Evolutionary conservation across 92 coral and sea anemone genomes (phyloP).

Genomic region (Plumapathes pennacea): DNA sequence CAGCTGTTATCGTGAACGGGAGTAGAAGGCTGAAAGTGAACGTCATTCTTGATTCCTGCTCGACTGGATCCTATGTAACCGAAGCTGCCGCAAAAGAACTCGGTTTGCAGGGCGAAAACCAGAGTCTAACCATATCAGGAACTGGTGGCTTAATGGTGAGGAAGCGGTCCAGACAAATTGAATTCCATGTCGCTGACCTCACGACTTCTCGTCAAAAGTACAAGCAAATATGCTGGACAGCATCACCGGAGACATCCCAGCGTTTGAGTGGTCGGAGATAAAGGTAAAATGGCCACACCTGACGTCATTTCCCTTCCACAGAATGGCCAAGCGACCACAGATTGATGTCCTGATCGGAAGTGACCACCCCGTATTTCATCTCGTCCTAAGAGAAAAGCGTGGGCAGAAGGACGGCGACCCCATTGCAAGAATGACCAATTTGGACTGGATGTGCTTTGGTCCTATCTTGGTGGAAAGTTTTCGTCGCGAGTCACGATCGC

Average conservation of each 20-base stretch:
- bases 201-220: conserved; percentile 5
- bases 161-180: conserved; percentile 32
- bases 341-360: conserved; percentile 56
- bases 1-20: conserved; percentile 28
- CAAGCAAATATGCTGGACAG: conserved; percentile 50
- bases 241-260: conserved; percentile 46
- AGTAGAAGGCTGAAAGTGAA: conserved; percentile 30
- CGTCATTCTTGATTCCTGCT: conserved; percentile 55
- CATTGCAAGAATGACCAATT: conserved; percentile 41
- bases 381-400: conserved; percentile 26
- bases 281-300: conserved; percentile 60
- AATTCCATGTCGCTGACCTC: conserved; percentile 16
- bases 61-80: conserved; percentile 46
- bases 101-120: conserved; percentile 14
- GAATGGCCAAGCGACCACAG: conserved; percentile 26
- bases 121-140: conserved; percentile 39
- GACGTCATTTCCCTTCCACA: conserved; percentile 27
- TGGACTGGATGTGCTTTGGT: conserved; percentile 62
- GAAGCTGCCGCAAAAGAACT: conserved; percentile 44
- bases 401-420: conserved; percentile 42
- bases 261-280: conserved; percentile 39
- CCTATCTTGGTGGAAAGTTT: conserved; percentile 33
- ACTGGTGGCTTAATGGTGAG: conserved; percentile 36
- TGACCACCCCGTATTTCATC: conserved; percentile 59
- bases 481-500: conserved; percentile 32